A percentile compares a stretch with the other conserved stretches of the same genome.
Conservation (phyloP, 2,888 invertebrate genomes). For the Blastobasis adustella region DNA sequence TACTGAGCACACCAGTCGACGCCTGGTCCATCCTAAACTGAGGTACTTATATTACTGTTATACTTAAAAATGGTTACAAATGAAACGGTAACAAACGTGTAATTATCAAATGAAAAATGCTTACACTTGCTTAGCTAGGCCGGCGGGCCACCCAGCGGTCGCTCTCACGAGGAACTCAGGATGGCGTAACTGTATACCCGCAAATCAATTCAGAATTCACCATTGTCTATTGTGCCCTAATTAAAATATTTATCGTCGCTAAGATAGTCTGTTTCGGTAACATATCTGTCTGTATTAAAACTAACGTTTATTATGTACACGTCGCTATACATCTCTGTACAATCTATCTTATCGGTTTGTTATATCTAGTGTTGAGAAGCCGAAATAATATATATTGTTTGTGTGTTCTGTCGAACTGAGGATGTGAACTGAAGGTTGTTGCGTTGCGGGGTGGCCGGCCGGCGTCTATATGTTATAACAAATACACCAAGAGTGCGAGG, state of each 20-base stretch:
- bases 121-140: slow-evolving; percentile 71
- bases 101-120: slow-evolving; percentile 68
- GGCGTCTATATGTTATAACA: slow-evolving; percentile 69
- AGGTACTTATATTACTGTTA: slow-evolving; percentile 69
- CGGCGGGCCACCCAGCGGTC: slow-evolving; percentile 57
- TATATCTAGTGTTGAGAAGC: slow-evolving; percentile 58
- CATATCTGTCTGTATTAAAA: slow-evolving; percentile 65
- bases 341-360: slow-evolving; percentile 60
- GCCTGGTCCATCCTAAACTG: slow-evolving; percentile 74
- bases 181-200: slow-evolving; percentile 58
- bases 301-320: slow-evolving; percentile 66
- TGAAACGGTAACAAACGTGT: slow-evolving; percentile 72
- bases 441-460: slow-evolving; percentile 53
- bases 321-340: slow-evolving; percentile 66
- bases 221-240: slow-evolving; percentile 62
- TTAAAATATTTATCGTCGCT: slow-evolving; percentile 61
- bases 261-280: slow-evolving; percentile 57
- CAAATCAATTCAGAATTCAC: slow-evolving; percentile 60
- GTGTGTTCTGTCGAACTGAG: slow-evolving; percentile 53
- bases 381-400: slow-evolving; percentile 36
- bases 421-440: slow-evolving; percentile 60
- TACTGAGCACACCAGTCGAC: slow-evolving; percentile 70
- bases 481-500: slow-evolving; percentile 62
- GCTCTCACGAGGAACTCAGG: slow-evolving; percentile 48
- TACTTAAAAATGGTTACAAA: slow-evolving; percentile 73